phyloP scores from a whole-genome alignment of 1,140 invertebrate genomes.

The Rhopalosiphum padi region DNA sequence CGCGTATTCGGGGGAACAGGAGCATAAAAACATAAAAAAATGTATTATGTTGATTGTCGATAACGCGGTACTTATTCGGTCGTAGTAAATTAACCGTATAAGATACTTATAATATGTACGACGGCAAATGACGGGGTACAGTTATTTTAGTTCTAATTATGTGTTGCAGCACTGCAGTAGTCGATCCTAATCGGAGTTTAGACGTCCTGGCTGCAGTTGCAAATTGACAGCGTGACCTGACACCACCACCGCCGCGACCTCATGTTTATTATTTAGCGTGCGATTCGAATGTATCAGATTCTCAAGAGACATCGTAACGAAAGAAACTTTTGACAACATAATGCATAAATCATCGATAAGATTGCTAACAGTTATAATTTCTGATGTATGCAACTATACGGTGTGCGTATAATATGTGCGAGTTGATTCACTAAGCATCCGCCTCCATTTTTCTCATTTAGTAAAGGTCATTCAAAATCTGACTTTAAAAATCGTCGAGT shows the following conservation, averaged over 20 bases:
- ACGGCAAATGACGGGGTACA: not conserved
- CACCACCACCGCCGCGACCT: not conserved
- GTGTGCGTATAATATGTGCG: not conserved
- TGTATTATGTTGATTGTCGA: not conserved
- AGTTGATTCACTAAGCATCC: not conserved
- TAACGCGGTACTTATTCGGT: not conserved
- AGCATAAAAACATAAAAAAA: not conserved
- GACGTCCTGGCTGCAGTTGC: not conserved
- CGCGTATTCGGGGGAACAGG: not conserved
- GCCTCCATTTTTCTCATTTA: not conserved
- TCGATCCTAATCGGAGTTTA: not conserved
- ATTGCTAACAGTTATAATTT: not conserved
- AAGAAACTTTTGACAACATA: slow-evolving; percentile 1
- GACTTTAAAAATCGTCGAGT: too few relatives aligned
- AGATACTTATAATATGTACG: not conserved
- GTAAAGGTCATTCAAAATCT: not conserved
- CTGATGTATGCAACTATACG: not conserved
- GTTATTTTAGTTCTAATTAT: not conserved
- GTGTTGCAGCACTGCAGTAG: not conserved
- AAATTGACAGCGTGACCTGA: not conserved
- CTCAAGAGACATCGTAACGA: not conserved
- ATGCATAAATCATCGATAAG: not conserved
- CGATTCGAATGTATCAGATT: not conserved
- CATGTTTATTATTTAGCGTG: not conserved
- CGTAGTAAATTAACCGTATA: not conserved